These are phyloP conservation scores for Hemibagrus wyckioides DNA, from an alignment of 2,113 vertebrate species.

Conservation along the genomic window DNA sequence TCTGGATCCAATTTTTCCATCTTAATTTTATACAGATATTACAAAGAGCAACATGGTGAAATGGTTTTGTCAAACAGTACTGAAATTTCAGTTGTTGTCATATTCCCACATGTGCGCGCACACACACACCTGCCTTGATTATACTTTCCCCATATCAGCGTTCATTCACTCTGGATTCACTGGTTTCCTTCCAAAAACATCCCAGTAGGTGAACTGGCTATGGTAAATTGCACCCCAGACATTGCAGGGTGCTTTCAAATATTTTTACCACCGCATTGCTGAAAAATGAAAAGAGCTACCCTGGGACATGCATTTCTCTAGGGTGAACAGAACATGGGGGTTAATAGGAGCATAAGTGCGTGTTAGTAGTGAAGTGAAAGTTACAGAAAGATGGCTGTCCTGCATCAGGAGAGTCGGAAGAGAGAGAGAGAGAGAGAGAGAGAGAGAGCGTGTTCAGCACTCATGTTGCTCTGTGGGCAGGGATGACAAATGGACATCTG, in stretches of 20 bases:
- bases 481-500: conserved; percentile 46
- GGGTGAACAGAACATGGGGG: not conserved
- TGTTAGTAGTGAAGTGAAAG: conserved; percentile 23
- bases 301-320: conserved; percentile 8
- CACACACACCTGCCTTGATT: not conserved
- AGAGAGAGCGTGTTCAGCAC: conserved; percentile 31
- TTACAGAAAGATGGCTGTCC: conserved; percentile 13
- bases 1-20: not conserved
- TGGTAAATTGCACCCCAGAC: not conserved
- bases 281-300: not conserved
- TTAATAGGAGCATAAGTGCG: not conserved
- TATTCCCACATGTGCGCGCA: not conserved
- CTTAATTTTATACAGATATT: not conserved
- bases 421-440: not conserved
- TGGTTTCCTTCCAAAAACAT: not conserved
- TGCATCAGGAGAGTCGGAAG: conserved; percentile 34
- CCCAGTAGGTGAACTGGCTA: not conserved
- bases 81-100: not conserved
- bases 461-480: conserved; percentile 40
- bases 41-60: not conserved
- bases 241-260: not conserved
- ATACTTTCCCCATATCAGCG: not conserved
- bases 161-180: not conserved
- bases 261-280: not conserved
- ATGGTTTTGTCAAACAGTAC: not conserved